phyloP scores from a whole-genome alignment of 1,140 invertebrate species.

The Zaprionus davidi region DNA sequence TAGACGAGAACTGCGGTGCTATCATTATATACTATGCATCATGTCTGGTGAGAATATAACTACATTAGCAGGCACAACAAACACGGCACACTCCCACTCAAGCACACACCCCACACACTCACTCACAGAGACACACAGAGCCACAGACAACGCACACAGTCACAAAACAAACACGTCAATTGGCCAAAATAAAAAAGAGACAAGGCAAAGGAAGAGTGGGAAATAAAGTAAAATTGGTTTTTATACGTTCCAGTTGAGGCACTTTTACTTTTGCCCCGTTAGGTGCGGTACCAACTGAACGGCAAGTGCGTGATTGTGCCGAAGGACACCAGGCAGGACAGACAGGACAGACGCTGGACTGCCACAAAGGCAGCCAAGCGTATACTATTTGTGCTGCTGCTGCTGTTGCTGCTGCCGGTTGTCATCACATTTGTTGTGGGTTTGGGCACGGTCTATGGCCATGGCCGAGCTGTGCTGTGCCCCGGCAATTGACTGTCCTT shows the following conservation, averaged over 20 bases:
- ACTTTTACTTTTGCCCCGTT: constrained; percentile 36
- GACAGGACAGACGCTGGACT: constrained; percentile 12
- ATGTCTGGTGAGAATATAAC: constrained; percentile 11
- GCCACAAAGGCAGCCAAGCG: constrained; percentile 41
- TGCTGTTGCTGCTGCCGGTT: constrained; percentile 16
- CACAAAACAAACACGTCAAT: constrained; percentile 15
- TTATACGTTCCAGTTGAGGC: constrained; percentile 38
- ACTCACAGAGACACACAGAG: not conserved
- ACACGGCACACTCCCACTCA: not conserved
- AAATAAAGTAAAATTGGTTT: constrained; percentile 35
- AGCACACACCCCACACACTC: constrained; percentile 12
- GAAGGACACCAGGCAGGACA: constrained; percentile 49
- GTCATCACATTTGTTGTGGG: constrained; percentile 64
- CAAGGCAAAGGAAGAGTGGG: constrained; percentile 19
- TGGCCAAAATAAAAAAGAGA: constrained; percentile 35
- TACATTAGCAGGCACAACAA: not conserved
- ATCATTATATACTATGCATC: constrained; percentile 1
- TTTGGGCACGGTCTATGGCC: constrained; percentile 53
- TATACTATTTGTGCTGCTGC: constrained; percentile 33
- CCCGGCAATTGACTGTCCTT: constrained; percentile 63
- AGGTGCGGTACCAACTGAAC: constrained; percentile 52
- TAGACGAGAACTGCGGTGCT: not conserved
- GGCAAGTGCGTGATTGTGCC: constrained; percentile 71
- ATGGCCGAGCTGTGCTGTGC: constrained; percentile 38
- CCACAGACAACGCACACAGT: constrained; percentile 17